Base-by-base conservation (phyloP, 2,797 vertebrate species). In the Alauda arvensis region DNA sequence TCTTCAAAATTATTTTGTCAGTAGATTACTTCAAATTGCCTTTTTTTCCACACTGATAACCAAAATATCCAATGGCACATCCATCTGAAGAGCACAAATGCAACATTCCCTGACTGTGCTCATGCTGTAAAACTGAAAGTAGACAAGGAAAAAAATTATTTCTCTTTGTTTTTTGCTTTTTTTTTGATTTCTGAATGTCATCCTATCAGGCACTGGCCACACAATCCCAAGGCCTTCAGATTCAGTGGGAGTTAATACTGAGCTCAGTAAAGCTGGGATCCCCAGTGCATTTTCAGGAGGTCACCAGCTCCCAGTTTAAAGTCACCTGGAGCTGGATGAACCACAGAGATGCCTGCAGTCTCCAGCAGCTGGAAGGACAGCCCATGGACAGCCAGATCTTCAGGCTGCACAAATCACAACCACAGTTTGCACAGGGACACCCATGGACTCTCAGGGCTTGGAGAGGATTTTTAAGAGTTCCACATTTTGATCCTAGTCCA, bases 331-430 rank as follows among this genome's bases (percentile, higher is more conserved):
- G 52, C 6, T 69, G 40, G 40, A 34, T 25, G n/a, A 68, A 24
- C 7, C 49, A 42, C 23, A 23, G 56, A 37, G 23, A 6, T 45
- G 25, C 25, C 39, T 61, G 33, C 59, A 83, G 37, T 8, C 26
- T 21, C 10, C n/a, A 39, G 1, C 0, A 31, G n/a, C 56, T 7
- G 1, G 28, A 87, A 52, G 0, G 1, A 48, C 39, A 65, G 46
- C 55, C 67, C 42, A 1, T 10, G 15, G 5, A 5, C n/a, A 42
- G 5, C 16, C 4, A 11, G 28, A 45, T 26, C 31, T 69, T 43
- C 48, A 43, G 28, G 13, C 53, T 67, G 24, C 55, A 56, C 12
- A 31, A 34, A 61, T 39, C 29, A 39, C 40, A 68, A 8, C 19
- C 45, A 31, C 0, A 28, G 43, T 33, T 71, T 43, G 14, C 8